Evolutionary conservation across 2,888 invertebrate species (phyloP), one percentile per base, ranked within the genome.

Genomic region (Pycnomerus fuliginosus): DNA sequence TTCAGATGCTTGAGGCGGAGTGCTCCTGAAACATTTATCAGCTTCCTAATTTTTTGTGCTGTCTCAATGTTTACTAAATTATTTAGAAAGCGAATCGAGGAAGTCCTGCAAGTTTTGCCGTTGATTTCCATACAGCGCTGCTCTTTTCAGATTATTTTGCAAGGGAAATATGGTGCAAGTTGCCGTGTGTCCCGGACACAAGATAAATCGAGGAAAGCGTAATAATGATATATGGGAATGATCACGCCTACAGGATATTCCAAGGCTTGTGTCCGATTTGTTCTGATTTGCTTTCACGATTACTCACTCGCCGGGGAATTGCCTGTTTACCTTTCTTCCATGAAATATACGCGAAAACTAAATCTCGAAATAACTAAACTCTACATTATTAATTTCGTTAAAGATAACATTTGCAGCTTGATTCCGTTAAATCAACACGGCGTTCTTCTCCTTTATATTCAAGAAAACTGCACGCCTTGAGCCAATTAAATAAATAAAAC

Each of bases 211-310:
- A 38, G 44, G 39, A 44, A 55, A 53, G 58, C 59, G 57, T 62
- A 61, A 60, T 62, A 62, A 60, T 63, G 63, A 63, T 59, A 59
- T 61, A 63, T 61, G 47, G 54, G 52, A 47, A 32, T 47, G 56
- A 55, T 58, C 58, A 61, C 63, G 58, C 60, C 61, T 53, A 56
- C 49, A 38, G 55, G 58, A 61, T 60, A 61, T 61, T 58, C 55
- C 52, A 52, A 44, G 55, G 54, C 51, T 55, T 55, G 51, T 53
- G 55, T 53, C 48, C 59, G 60, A 62, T 62, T 61, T 58, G 58
- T 62, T 57, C 59, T 59, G 59, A 62, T 60, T 60, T 55, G 53
- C 52, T 41, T 54, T 49, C 53, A 42, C 54, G 53, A 57, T 55
- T 55, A 52, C 53, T 45, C 40, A n/a, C 27, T 28, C 28, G n/a